Percentiles rank a stretch among this genome's conserved stretches.
These are phyloP conservation scores for Steinernema feltiae DNA, from an alignment of 1,140 invertebrate genomes.

Conservation along the genomic window DNA sequence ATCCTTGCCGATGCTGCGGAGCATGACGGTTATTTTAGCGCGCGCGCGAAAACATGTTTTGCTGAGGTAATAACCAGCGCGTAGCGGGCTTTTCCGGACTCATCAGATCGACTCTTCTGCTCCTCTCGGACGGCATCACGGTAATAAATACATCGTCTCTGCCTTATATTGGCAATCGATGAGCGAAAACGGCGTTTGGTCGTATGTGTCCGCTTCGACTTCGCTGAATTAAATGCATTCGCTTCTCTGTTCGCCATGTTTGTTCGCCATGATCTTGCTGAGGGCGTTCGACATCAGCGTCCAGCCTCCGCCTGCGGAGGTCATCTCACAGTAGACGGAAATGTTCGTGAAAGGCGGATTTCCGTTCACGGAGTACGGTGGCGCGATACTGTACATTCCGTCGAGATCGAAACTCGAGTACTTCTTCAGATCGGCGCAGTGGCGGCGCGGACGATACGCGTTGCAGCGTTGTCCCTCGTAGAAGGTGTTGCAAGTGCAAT, in stretches of 20 bases:
- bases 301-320: conserved; percentile 54
- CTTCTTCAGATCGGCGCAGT: conserved; percentile 32
- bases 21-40: not conserved
- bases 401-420: conserved; percentile 21
- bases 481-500: conserved; percentile 25
- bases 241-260: no score
- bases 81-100: not conserved
- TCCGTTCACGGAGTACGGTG: not conserved
- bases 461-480: conserved; percentile 25
- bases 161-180: conserved; percentile 10
- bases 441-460: conserved; percentile 28
- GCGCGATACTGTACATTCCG: conserved; percentile 19
- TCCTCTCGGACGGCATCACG: not conserved
- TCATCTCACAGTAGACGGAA: conserved; percentile 52
- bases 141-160: conserved; percentile 4
- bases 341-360: conserved; percentile 8
- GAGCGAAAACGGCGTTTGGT: not conserved
- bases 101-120: not conserved
- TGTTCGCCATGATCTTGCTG: conserved; percentile 20
- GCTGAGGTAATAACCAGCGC: not conserved
- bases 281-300: conserved; percentile 48
- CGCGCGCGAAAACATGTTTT: conserved; percentile 2
- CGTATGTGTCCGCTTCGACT: not conserved
- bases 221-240: not conserved
- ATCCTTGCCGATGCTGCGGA: not conserved